A percentile compares a stretch with the other conserved stretches of the same genome.
phyloP scores from a whole-genome alignment of 2,113 vertebrate genomes.

The Todiramphus saurophagus region DNA sequence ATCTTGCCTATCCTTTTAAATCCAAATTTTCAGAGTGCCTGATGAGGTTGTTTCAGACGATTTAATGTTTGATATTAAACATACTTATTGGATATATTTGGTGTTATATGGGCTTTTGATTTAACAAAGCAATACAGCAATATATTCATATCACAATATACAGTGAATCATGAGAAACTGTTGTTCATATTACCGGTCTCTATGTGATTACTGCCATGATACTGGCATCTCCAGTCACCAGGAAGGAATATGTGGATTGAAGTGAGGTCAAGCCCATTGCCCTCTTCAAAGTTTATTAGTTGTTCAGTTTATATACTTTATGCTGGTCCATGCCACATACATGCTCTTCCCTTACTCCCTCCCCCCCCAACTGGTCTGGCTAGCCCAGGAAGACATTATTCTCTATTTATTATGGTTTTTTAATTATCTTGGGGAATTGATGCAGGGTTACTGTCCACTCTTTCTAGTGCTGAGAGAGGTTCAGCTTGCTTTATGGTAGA shows the following conservation, averaged over 20 bases:
- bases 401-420: not conserved
- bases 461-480: not conserved
- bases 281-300: not conserved
- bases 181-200: not conserved
- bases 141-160: not conserved
- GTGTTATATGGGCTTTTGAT: not conserved
- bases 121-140: not conserved
- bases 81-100: not conserved
- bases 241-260: not conserved
- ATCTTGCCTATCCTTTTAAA: not conserved
- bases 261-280: not conserved
- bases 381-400: not conserved
- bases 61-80: not conserved
- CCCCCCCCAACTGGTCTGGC: not conserved
- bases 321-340: not conserved
- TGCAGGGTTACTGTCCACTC: not conserved
- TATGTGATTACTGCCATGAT: not conserved
- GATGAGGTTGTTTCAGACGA: not conserved
- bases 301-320: not conserved
- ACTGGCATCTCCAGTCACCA: not conserved
- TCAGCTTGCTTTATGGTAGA: not conserved
- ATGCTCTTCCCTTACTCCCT: not conserved
- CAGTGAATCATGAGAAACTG: not conserved
- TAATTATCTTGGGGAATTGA: not conserved
- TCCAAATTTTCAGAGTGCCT: not conserved